Base-by-base conservation (phyloP, 2,888 invertebrate genomes). In the Notodonta ziczac region DNA sequence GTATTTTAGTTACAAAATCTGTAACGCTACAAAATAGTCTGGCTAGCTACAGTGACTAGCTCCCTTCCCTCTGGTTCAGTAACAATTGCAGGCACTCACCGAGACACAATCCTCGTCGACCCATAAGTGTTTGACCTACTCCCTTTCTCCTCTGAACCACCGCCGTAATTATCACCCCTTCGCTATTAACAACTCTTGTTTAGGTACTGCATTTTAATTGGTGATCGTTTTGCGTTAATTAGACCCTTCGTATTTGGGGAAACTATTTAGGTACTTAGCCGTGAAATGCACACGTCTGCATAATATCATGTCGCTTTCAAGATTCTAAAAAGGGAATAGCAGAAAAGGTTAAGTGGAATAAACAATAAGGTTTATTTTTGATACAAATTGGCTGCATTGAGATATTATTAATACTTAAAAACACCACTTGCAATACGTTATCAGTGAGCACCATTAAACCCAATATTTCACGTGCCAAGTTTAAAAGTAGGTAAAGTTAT, bases 71-170 rank as follows among this genome's bases (percentile, higher is more conserved):
- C 58, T 62, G 46, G 57, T 69, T 67, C 63, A 60, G 59, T 58
- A 60, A 66, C 64, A 75, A 68, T 68, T 61, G 61, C 58, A 65
- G 68, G 60, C 59, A 62, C 70, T 66, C 57, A 62, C 61, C 68
- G 58, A 59, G 58, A 35, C 54, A 62, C 64, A 60, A 67, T 66
- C 61, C 59, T 65, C 62, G 69, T 74, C 70, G 70, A 75, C 72
- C 76, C 62, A 63, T 67, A 59, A 61, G 64, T 69, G 66, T 76
- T 81, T 76, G 77, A 81, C 81, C 81, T 80, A 69, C 72, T 77
- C 78, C 57, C 61, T 57, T 76, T 76, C 66, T 52, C 57, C 48
- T 53, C 66, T 65, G 64, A 58, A 58, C 56, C 58, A 53, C 58
- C 44, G 55, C 55, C 39, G 59, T 65, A 70, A 69, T 72, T 73